A percentile compares a stretch with the other conserved stretches of the same genome.
These are phyloP conservation scores for Ornithoptera priamus DNA, from an alignment of 2,888 invertebrate species.

Conservation along the genomic window DNA sequence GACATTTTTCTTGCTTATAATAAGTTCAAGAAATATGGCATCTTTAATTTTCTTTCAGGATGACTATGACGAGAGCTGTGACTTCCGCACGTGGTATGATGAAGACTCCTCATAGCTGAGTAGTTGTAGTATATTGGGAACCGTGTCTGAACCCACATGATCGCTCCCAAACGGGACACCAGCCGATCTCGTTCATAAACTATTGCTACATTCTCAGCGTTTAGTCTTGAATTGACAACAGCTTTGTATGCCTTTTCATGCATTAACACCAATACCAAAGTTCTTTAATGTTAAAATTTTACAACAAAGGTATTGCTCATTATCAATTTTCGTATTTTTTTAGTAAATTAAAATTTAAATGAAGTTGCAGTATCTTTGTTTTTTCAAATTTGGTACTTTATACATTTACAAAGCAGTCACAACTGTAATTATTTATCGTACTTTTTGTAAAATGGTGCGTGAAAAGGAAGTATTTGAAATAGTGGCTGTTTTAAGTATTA, in stretches of 20 bases:
- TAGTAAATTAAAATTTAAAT: constrained; percentile 45
- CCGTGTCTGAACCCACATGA: constrained; percentile 28
- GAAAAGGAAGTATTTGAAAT: constrained; percentile 38
- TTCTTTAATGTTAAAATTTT: constrained; percentile 47
- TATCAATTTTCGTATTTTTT: constrained; percentile 44
- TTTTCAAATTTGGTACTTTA: constrained; percentile 46
- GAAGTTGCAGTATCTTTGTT: constrained; percentile 52
- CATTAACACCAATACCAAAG: constrained; percentile 76
- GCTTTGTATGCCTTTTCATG: constrained; percentile 48
- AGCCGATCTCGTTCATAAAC: constrained; percentile 30
- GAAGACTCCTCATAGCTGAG: constrained; percentile 73
- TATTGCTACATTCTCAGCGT: constrained; percentile 41
- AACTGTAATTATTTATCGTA: constrained; percentile 36
- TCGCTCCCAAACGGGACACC: constrained; percentile 34
- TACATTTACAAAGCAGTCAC: constrained; percentile 36
- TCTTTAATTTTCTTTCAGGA: constrained; percentile 52
- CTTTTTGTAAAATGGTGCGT: constrained; percentile 36
- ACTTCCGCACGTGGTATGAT: constrained; percentile 74
- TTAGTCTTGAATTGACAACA: constrained; percentile 37
- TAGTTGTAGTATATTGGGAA: constrained; percentile 22
- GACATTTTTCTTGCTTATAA: no score
- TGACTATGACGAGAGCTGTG: constrained; percentile 71
- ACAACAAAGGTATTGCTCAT: constrained; percentile 53
- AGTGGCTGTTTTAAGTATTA: constrained; percentile 43
- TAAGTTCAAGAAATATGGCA: background rate